Base-by-base conservation (phyloP, 1,140 invertebrate species). In the Ceratina japonica region DNA sequence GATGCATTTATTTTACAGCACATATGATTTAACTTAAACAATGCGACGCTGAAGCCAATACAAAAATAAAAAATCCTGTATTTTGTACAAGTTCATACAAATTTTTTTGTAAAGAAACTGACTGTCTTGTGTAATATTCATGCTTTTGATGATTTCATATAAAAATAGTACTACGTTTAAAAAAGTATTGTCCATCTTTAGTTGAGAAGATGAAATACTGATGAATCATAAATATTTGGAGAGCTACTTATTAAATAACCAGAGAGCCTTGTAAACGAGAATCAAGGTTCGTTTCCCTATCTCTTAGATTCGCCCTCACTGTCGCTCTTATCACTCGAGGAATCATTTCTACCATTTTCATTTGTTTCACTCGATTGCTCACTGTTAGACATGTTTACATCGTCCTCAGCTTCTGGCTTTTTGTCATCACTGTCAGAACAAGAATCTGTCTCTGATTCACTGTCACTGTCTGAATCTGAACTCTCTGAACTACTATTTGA, bases 391-490 rank as follows among this genome's bases (percentile, higher is more conserved):
- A 71, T 75, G 12, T 87, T 88, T 0, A 54, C 10, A 44, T 44
- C 37, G 5, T 44, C 37, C 10, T 44, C 73, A 54, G 84, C 82
- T 10, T 81, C 79, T 18, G 65, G 69, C 68, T 87, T 86, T 0
- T 84, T 86, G n/a, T 86, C 87, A 8, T 89, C 90, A 51, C 87
- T 89, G 18, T 91, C 87, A 2, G 90, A 90, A 27, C 87, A 89
- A 44, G 91, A 91, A 22, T 90, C 89, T 71, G 90, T 89, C 15
- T 92, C 91, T 0, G 90, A 90, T 24, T 91, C 90, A 76, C 91
- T 92, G 22, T 92, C 91, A 64, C 89, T 92, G 27, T 92, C 91
- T 0, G 91, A 91, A 70, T 92, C 91, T 1, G 91, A 91, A 85
- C 87, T 92, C 51, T 91, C 90, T 0, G 89, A 89, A 7, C 77